phyloP scores from a whole-genome alignment of 2,888 invertebrate genomes.

The Noctua janthina region DNA sequence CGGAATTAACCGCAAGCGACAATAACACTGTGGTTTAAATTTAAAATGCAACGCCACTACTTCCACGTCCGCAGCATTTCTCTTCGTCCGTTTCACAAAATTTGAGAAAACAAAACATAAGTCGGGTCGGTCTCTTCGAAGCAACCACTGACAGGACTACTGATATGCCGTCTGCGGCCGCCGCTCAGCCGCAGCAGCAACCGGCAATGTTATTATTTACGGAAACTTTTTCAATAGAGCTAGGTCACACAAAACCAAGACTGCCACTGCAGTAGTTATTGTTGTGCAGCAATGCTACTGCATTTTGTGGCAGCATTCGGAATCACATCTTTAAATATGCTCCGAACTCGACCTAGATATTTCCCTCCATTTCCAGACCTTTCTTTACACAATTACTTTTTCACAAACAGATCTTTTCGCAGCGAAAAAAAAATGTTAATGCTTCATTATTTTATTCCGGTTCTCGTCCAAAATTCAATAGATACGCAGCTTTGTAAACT shows the following conservation, averaged over 20 bases:
- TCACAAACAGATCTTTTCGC: constrained; percentile 12
- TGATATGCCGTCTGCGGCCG: not conserved
- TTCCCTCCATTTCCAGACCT: not conserved
- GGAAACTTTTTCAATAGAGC: not conserved
- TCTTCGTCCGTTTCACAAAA: not conserved
- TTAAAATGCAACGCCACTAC: not conserved
- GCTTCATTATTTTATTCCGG: constrained; percentile 63
- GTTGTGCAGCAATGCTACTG: not conserved
- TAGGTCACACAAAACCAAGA: not conserved
- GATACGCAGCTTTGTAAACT: constrained; percentile 46
- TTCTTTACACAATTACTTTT: constrained; percentile 36
- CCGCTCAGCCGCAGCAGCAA: not conserved
- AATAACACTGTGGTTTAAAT: not conserved
- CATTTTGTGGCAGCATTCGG: not conserved
- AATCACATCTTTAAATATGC: constrained; percentile 15
- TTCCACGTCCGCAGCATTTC: not conserved
- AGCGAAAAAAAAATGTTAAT: constrained; percentile 31
- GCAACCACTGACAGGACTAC: not conserved
- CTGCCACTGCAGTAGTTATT: not conserved
- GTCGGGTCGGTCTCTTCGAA: not conserved
- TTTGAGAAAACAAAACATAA: not conserved
- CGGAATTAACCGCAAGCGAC: not conserved
- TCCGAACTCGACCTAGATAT: constrained; percentile 32
- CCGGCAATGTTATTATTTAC: too few relatives aligned
- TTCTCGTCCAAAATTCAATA: constrained; percentile 57